Evolutionary conservation across 2,113 vertebrate species (phyloP), one percentile per base, ranked within the genome.

Genomic region (Echinops telfairi): DNA sequence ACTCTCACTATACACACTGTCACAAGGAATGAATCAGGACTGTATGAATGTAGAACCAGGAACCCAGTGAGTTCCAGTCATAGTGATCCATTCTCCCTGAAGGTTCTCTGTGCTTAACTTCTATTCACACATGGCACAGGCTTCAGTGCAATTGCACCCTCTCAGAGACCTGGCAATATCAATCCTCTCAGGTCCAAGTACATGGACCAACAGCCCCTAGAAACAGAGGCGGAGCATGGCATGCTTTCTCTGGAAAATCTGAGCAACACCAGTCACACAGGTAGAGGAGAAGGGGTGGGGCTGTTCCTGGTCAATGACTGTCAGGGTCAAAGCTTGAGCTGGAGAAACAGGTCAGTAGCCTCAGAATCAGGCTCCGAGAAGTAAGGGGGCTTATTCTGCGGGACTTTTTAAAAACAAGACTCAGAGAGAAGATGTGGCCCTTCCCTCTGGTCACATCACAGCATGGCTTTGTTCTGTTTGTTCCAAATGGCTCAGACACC

Each of bases 101-200:
- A 88, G 57, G 22, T 97, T 33, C 14, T 16, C 86, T 93, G 94
- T 97, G 83, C 96, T 94, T 97, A 96, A 68, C 11, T n/a, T 87
- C 47, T 58, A 0, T 68, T 73, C 36, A 36, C 27, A n/a, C 0
- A 0, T 47, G n/a, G 6, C 15, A 22, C 23, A 6, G 25, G 2
- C 15, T 68, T 22, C 15, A 77, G 6, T 23, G 10, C 78, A 36
- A 79, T 47, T 19, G 15, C 62, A 43, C 22, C 62, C 1, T 8
- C 17, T 9, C 20, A 38, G 75, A 68, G 79, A 22, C 57, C 62
- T 57, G 36, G 8, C 23, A 1, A 17, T 27, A n/a, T 40, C 29
- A 10, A 2, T 6, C 22, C 19, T 57, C 57, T 75, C 15, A 33
- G 22, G 40, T 27, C 33, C 27, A 14, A 62, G 23, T 6, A n/a